Base-by-base conservation (phyloP, 2,113 vertebrate species). In the Rhagologus leucostigma region DNA sequence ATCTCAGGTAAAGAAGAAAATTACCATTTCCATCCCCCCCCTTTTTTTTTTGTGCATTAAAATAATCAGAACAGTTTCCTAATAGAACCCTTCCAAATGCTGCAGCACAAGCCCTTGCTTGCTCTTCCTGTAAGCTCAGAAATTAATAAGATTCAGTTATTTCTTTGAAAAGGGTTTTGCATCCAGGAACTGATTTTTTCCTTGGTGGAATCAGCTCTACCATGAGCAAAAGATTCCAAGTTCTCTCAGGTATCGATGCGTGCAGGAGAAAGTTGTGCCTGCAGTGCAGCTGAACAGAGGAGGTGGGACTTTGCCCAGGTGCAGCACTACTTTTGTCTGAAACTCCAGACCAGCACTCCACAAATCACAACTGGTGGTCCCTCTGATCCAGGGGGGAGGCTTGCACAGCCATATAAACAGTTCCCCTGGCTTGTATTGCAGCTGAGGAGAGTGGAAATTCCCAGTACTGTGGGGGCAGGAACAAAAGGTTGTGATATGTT, bases 1-100 rank as follows among this genome's bases (percentile, higher is more conserved):
- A 55, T 97, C 98, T 69, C 98, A 99, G 98, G 99, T 99, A 96
- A 95, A 50, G 30, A 70, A 80, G 12, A 85, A 81, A 73, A 50
- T 70, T 26, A 33, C 7, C 1, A 3, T 70, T 59, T 74, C 52
- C 10, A 8, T 2, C 8, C 10, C 4, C 11, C 4, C 3, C 11
- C 20, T 33, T 47, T 32, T 33, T 24, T 33, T 18, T 16, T 7
- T 1, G 1, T 52, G 9, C 23, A 32, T 87, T 89, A 69, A 79
- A 89, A 68, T 87, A 80, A 86, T 75, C 22, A 53, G 50, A 77
- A 69, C 18, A 47, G 32, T 88, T 93, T 88, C 55, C 59, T 57
- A 46, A 60, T 23, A 84, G 29, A 84, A 29, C 5, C 16, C 22
- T 74, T 88, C 16, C 20, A 89, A 75, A 55, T 80, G 50, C 56